phyloP scores from a whole-genome alignment of 1,140 invertebrate species.

The Pseudobourletiella spinata region DNA sequence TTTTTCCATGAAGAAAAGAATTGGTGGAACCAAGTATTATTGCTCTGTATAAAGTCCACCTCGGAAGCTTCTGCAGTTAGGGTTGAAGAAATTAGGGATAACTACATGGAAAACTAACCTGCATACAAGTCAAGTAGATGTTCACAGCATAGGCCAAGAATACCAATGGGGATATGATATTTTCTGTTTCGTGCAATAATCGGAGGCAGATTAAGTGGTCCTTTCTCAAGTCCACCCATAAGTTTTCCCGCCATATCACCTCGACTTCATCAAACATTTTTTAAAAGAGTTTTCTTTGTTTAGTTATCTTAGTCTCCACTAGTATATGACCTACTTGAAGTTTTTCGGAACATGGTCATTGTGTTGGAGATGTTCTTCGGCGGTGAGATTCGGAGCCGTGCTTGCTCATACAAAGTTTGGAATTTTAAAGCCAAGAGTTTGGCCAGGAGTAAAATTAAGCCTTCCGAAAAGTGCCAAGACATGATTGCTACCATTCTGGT shows the following conservation, averaged over 20 bases:
- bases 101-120: conserved; percentile 6
- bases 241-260: not conserved
- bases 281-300: not conserved
- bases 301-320: no score
- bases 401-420: no score
- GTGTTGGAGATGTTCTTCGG: no score
- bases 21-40: not conserved
- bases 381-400: no score
- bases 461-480: no score
- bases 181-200: conserved; percentile 11
- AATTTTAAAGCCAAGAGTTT: no score
- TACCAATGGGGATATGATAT: conserved; percentile 20
- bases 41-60: not conserved
- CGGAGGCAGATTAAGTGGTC: conserved; percentile 15
- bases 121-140: conserved; percentile 21
- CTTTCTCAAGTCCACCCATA: conserved; percentile 12
- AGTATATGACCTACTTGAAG: no score
- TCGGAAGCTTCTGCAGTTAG: not conserved
- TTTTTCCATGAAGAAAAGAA: not conserved
- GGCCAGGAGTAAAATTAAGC: no score
- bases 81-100: not conserved
- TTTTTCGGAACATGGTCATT: no score
- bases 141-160: conserved; percentile 19
- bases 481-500: no score
- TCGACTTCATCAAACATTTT: no score